These are phyloP conservation scores for Lethrus apterus DNA, from an alignment of 1,140 invertebrate genomes.

Conservation along the genomic window DNA sequence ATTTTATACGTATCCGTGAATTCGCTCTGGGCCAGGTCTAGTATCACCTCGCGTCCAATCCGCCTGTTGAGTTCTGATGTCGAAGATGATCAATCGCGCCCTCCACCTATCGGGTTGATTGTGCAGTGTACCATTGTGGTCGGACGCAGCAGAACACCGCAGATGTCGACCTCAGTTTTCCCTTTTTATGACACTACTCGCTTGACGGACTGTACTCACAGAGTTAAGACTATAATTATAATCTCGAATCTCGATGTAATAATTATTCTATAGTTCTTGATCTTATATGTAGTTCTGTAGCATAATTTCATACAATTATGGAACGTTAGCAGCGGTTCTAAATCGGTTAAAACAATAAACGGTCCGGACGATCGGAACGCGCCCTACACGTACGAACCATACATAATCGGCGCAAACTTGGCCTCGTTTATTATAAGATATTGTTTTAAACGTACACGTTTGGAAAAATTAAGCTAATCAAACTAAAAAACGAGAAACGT, in stretches of 20 bases:
- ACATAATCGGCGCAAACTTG: neutral
- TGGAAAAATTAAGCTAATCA: too few species aligned
- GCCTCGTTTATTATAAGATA: too few species aligned
- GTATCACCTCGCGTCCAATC: slow-evolving; percentile 29
- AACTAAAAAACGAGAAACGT: too few species aligned
- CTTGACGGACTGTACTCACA: slow-evolving; percentile 26
- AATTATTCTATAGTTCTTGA: slow-evolving; percentile 33
- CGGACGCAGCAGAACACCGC: slow-evolving; percentile 15
- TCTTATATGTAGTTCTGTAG: slow-evolving; percentile 28
- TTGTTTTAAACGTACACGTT: too few species aligned
- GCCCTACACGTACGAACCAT: neutral
- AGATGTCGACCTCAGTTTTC: slow-evolving; percentile 16
- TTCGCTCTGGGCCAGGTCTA: slow-evolving; percentile 30
- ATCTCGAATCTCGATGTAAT: slow-evolving; percentile 35
- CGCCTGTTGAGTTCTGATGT: slow-evolving; percentile 14
- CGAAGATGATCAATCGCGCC: slow-evolving; percentile 6
- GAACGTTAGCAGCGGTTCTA: slow-evolving; percentile 22
- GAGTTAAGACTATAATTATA: slow-evolving; percentile 33
- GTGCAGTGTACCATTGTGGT: slow-evolving; percentile 21
- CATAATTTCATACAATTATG: slow-evolving; percentile 35
- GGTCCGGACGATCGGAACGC: neutral
- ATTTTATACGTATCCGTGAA: slow-evolving; percentile 37
- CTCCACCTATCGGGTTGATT: slow-evolving; percentile 2
- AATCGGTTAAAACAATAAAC: slow-evolving; percentile 5
- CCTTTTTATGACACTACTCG: slow-evolving; percentile 20